Conservation (phyloP, 2,888 invertebrate genomes). For the Lottia scabra region DNA sequence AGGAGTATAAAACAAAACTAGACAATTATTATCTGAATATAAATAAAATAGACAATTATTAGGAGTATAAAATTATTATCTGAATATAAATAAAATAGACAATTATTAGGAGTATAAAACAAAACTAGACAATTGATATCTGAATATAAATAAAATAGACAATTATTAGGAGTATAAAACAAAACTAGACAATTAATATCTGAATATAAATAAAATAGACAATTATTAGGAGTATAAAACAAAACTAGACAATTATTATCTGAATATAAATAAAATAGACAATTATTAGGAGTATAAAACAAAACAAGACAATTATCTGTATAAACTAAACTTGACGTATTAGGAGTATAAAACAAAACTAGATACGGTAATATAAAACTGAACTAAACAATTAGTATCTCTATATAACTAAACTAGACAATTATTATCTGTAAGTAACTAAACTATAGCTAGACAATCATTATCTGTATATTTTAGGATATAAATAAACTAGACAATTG, state of each 20-base stretch:
- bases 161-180: too few species aligned
- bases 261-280: neutral
- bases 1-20: too few species aligned
- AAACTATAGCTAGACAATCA: neutral
- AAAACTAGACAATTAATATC: neutral
- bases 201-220: neutral
- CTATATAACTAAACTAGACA: constrained; percentile 10
- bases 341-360: constrained; percentile 75
- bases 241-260: neutral
- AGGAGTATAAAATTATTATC: too few species aligned
- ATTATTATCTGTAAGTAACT: neutral
- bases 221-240: neutral
- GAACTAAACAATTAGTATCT: neutral
- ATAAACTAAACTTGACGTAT: too few species aligned
- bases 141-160: constrained; percentile 10
- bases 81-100: too few species aligned
- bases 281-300: constrained; percentile 64
- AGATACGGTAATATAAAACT: constrained; percentile 70
- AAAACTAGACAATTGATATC: neutral
- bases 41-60: too few species aligned
- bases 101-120: too few species aligned
- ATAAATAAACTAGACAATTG: constrained; percentile 74
- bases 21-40: too few species aligned
- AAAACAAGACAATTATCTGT: constrained; percentile 72
- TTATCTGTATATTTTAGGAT: constrained; percentile 69